Base-by-base conservation (phyloP, 2,113 vertebrate genomes). In the Cariama cristata region DNA sequence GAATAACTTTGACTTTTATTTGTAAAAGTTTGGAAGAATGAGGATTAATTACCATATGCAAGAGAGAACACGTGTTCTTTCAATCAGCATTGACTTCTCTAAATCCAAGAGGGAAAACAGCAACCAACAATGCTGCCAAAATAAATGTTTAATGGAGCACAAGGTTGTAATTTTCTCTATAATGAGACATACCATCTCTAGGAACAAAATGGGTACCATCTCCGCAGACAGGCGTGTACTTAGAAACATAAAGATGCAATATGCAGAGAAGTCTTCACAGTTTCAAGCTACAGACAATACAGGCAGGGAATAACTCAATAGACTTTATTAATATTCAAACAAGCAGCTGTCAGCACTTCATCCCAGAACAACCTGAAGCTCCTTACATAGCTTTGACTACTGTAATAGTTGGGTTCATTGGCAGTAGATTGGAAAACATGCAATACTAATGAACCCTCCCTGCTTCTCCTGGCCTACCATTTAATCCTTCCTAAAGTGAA, bases 281-380 rank as follows among this genome's bases (percentile, higher is more conserved):
- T 93, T 94, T 91, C 73, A 75, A 87, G n/a, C 80, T 69, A 58
- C 88, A 96, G 62, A 84, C 60, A 94, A 91, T 56, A 53, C 44
- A 89, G 64, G 35, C 90, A 81, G 64, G 66, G 47, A 94, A 91
- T 56, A 91, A 86, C 69, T 97, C 88, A 81, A 85, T 79, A 94
- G 91, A 72, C 45, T 74, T 88, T 76, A 95, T 96, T 94, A 97
- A 87, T 96, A 96, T 96, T 96, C 94, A 96, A 90, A 96, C 86
- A 91, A 85, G 69, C 89, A 95, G 86, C 94, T 96, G 93, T 66
- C 97, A 97, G 45, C 91, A 94, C 91, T 96, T 95, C 69, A 95
- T 74, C 35, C 50, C 63, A 85, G 73, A 91, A 79, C 12, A 89
- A 49, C 35, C 26, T 85, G 83, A 94, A 96, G 35, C 83, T 95